These are phyloP conservation scores for Halcyon smyrnensis DNA, from an alignment of 2,797 vertebrate genomes.

Conservation along the genomic window DNA sequence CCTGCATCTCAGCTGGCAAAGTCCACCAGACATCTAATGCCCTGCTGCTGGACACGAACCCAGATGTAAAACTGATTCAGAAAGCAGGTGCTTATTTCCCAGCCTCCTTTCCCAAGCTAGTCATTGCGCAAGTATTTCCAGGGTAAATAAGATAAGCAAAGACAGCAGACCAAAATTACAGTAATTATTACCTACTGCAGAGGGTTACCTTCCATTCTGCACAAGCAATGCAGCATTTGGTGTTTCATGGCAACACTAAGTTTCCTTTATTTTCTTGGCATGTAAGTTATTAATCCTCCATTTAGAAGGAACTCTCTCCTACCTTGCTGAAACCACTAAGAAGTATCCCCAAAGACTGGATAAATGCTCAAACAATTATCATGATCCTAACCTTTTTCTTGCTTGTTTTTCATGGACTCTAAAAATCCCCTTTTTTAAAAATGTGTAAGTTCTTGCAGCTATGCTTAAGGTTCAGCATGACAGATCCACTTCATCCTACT, in stretches of 20 bases:
- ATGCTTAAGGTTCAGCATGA: not conserved
- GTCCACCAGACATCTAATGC: not conserved
- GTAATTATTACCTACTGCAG: not conserved
- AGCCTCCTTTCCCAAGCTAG: not conserved
- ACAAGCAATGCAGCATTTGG: not conserved
- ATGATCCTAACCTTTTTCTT: not conserved
- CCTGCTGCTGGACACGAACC: not conserved
- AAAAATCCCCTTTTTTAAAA: not conserved
- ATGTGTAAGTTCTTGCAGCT: not conserved
- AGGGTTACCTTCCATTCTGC: not conserved
- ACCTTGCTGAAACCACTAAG: not conserved
- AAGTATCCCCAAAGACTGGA: not conserved
- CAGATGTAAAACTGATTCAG: not conserved
- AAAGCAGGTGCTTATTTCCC: not conserved
- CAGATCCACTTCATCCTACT: not conserved
- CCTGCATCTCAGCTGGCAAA: not conserved
- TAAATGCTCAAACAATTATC: not conserved
- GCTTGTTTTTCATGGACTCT: not conserved
- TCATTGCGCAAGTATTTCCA: not conserved
- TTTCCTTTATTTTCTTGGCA: not conserved
- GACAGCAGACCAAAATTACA: not conserved
- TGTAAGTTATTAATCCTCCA: not conserved
- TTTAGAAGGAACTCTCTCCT: not conserved
- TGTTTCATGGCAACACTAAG: not conserved
- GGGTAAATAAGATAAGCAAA: not conserved